A percentile compares a stretch with the other conserved stretches of the same genome.
Conservation (phyloP, 2,888 invertebrate genomes). For the Hypolimnas misippus region DNA sequence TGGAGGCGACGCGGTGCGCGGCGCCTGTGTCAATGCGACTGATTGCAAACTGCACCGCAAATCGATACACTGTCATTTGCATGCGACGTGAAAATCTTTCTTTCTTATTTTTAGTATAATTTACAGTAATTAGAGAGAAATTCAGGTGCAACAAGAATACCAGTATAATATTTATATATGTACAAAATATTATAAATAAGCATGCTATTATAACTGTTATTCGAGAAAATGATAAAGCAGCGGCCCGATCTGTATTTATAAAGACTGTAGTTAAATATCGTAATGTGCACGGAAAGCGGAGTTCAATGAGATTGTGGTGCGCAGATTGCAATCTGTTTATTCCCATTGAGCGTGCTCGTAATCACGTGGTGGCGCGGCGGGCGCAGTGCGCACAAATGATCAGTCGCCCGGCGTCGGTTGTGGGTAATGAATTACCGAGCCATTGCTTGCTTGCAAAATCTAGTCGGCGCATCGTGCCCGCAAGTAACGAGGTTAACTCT, state of each 20-base stretch:
- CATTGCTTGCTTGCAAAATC: slow-evolving; percentile 76
- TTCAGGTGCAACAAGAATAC: background rate
- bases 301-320: slow-evolving; percentile 61
- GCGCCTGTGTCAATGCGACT: slow-evolving; percentile 48
- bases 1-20: slow-evolving; percentile 39
- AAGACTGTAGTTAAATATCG: slow-evolving; percentile 59
- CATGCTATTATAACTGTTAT: background rate
- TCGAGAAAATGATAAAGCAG: slow-evolving; percentile 4
- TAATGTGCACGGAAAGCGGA: slow-evolving; percentile 61
- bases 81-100: slow-evolving; percentile 43
- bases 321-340: slow-evolving; percentile 62
- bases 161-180: background rate
- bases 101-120: slow-evolving; percentile 32
- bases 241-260: slow-evolving; percentile 54
- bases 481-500: slow-evolving; percentile 71
- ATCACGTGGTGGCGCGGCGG: slow-evolving; percentile 60
- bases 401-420: slow-evolving; percentile 53
- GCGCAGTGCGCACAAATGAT: slow-evolving; percentile 60
- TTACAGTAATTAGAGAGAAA: slow-evolving; percentile 44
- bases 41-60: slow-evolving; percentile 48
- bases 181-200: background rate
- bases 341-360: slow-evolving; percentile 67
- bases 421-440: slow-evolving; percentile 74
- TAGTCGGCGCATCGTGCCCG: slow-evolving; percentile 60
- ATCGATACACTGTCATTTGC: slow-evolving; percentile 50